phyloP scores from a whole-genome alignment of 2,888 invertebrate species.

The Lymantria monacha region DNA sequence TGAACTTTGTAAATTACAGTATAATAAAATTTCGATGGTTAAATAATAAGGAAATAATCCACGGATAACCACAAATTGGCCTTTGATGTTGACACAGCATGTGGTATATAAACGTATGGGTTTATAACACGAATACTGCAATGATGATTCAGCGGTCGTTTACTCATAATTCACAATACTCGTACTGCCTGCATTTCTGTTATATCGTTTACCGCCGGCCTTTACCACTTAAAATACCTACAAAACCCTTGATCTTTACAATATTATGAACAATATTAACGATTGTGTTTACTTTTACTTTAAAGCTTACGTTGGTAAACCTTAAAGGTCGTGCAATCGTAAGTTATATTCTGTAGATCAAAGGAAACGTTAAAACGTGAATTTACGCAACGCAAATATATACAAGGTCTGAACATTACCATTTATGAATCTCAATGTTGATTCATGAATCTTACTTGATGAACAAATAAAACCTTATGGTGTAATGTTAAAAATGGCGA shows the following conservation, averaged over 20 bases:
- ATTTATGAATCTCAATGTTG: slow-evolving; percentile 27
- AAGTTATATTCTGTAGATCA: slow-evolving; percentile 26
- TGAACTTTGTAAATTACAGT: no score
- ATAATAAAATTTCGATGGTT: no score
- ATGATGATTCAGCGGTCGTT: slow-evolving; percentile 52
- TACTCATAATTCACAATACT: slow-evolving; percentile 42
- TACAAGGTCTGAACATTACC: slow-evolving; percentile 37
- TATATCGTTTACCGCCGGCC: slow-evolving; percentile 17
- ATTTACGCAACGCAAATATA: slow-evolving; percentile 36
- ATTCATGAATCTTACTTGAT: slow-evolving; percentile 24
- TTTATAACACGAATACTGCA: slow-evolving; percentile 11
- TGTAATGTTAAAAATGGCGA: slow-evolving; percentile 25
- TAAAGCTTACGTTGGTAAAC: slow-evolving; percentile 28
- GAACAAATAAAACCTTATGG: slow-evolving; percentile 19
- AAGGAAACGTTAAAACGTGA: slow-evolving; percentile 20
- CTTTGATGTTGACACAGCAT: no score
- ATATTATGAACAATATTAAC: slow-evolving; percentile 46
- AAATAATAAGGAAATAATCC: no score
- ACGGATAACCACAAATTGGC: no score
- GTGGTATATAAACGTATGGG: no score
- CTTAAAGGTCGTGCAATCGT: slow-evolving; percentile 28
- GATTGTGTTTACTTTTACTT: slow-evolving; percentile 27
- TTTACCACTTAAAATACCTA: slow-evolving; percentile 20
- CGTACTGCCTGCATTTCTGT: slow-evolving; percentile 5
- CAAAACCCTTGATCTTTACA: slow-evolving; percentile 58